A percentile compares a stretch with the other conserved stretches of the same genome.
Conservation (phyloP, 2,797 vertebrate species). For the Pangasius mekongensis region DNA sequence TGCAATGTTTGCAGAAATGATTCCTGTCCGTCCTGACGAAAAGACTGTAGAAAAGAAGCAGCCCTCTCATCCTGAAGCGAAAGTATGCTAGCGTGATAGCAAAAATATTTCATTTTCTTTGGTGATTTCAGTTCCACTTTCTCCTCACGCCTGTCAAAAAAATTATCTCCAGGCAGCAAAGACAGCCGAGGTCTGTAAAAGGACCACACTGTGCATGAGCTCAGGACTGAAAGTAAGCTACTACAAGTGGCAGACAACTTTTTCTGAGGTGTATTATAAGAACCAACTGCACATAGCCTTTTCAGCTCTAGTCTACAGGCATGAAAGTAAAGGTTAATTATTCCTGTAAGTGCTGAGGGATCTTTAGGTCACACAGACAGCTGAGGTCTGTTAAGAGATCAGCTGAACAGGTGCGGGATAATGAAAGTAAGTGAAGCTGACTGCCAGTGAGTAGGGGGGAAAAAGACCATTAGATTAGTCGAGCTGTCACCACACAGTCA, state of each 20-base stretch:
- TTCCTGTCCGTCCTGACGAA: background rate
- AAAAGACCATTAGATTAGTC: background rate
- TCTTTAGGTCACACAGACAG: conserved; percentile 16
- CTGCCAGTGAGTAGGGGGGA: background rate
- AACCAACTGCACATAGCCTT: background rate
- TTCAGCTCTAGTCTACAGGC: background rate
- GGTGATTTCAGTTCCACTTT: background rate
- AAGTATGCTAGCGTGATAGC: background rate
- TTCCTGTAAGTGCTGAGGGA: background rate
- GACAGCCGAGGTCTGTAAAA: background rate
- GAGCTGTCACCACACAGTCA: background rate
- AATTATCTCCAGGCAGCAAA: background rate
- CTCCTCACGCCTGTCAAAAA: background rate
- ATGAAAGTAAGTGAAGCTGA: background rate
- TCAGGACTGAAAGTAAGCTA: background rate
- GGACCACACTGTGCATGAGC: too few species aligned
- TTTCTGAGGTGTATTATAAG: background rate
- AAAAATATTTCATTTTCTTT: background rate
- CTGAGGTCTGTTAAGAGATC: conserved; percentile 23
- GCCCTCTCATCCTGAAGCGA: background rate
- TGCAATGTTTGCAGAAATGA: conserved; percentile 14
- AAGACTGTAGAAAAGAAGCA: background rate
- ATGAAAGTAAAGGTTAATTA: background rate
- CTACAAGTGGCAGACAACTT: background rate
- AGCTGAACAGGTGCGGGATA: conserved; percentile 33